These are phyloP conservation scores for Pogonomyrmex californicus DNA, from an alignment of 1,140 invertebrate species.

Conservation along the genomic window DNA sequence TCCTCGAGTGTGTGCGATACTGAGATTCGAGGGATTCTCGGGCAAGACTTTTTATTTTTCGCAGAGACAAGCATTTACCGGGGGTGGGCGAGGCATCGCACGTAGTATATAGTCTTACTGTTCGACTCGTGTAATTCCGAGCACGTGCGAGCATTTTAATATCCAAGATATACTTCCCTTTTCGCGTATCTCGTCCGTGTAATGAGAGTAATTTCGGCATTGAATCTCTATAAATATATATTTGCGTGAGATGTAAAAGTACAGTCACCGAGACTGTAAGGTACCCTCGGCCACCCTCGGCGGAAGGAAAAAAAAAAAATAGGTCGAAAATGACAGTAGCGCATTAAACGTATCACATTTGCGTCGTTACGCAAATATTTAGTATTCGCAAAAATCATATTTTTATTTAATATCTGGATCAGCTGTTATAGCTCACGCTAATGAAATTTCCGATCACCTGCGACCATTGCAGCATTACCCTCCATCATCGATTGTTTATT, in stretches of 20 bases:
- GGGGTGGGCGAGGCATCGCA: not conserved
- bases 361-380: slow-evolving; percentile 35
- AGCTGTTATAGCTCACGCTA: not conserved
- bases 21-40: slow-evolving; percentile 6
- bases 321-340: not conserved
- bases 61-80: not conserved
- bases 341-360: slow-evolving; percentile 9
- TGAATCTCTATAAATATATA: slow-evolving; percentile 36
- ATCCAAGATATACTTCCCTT: not conserved
- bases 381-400: slow-evolving; percentile 15
- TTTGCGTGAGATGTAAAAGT: slow-evolving; percentile 26
- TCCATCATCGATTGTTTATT: slow-evolving; percentile 28
- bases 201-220: not conserved
- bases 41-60: not conserved
- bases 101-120: not conserved
- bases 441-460: slow-evolving; percentile 38
- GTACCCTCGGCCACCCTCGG: not conserved
- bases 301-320: not conserved
- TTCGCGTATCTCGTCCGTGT: not conserved
- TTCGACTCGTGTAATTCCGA: slow-evolving; percentile 28
- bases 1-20: not conserved
- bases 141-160: slow-evolving; percentile 33
- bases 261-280: not conserved
- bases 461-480: slow-evolving; percentile 7
- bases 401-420: slow-evolving; percentile 36